Base-by-base conservation (phyloP, 2,888 invertebrate genomes). In the Nowickia ferox region DNA sequence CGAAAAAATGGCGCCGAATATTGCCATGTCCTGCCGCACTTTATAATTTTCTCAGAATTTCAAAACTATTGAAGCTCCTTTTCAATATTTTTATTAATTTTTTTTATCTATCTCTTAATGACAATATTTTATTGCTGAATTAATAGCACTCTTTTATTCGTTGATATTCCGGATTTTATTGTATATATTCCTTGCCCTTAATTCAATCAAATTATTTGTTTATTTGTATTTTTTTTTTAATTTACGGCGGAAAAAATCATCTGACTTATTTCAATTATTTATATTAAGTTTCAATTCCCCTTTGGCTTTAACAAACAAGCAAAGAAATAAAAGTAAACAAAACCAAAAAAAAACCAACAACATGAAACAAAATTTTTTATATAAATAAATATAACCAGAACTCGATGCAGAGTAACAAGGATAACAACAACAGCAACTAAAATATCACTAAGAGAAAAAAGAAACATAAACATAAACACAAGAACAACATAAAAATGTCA, bases 241-340 rank as follows among this genome's bases (percentile, higher is more conserved):
- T 74, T 65, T 38, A 40, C 46, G 61, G 68, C 59, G 55, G 63
- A 51, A 48, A 46, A 76, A 85, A 75, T 75, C 74, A 79, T 71
- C 65, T 79, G 83, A 86, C 80, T 86, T 83, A 79, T 86, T 86
- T 83, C 83, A 83, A 86, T 86, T 83, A 83, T 86, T 84, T 77
- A 80, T 84, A 76, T 83, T 83, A 76, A 75, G 71, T 83, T 71
- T 76, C 83, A 83, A 83, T 79, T 86, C 86, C 83, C 83, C 76
- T 59, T 76, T 57, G 83, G 65, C 57, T 46, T 30, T 13, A 57
- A 61, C n/a, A 38, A 79, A 69, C 44, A 66, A 63, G 15, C 69
- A 72, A 40, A 53, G 44, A 30, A 30, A 30, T 44, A 44, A 17
- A 57, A 44, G 9, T n/a, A 15, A 53, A 69, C 22, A 71, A 15